Base-by-base conservation (phyloP, 35 echinoderm and acorn worm species). In the Ptychodera flava region DNA sequence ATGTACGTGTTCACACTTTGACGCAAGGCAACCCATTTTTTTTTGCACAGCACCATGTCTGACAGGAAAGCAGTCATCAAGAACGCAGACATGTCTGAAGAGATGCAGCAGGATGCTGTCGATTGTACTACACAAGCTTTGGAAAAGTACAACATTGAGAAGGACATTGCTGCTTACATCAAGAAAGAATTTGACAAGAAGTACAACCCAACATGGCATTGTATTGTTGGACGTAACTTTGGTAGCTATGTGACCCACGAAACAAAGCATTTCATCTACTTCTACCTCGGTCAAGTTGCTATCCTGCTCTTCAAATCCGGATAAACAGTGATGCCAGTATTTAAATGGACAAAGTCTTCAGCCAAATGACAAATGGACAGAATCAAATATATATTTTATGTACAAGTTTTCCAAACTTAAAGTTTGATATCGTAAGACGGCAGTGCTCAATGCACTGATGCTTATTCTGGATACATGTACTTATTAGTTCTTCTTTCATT, bases 101-200 rank as follows among this genome's bases (percentile, higher is more conserved):
- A 97, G 16, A 91, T 93, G 85, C 95, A 97, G 87, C 92, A 93
- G 37, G 95, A 97, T 81, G 92, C 95, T 33, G 93, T 97, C 35
- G 95, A 97, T 37, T 91, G 92, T 81, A 87, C 92, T 37, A 97
- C 78, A 30, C 92, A 93, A 77, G 95, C 86, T 16, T 94, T 97
- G 95, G 92, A 94, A 84, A 97, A 97, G 52, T 97, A 92, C 90
- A 97, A 94, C 85, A 90, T 97, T 31, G 95, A 97, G 85, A 94
- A 94, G 85, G 95, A 97, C 88, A 97, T 97, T 80, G 95, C 95
- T 37, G 92, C 92, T 64, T 91, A 45, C 82, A 92, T 97, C 87
- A 97, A 97, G 90, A 97, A 97, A 45, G 95, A 97, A 86, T 97
- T 97, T 80, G 95, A 97, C 92, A 90, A 90, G 82, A 97, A 97